Base-by-base conservation (phyloP, 1,140 invertebrate species). In the Helicoverpa armigera region DNA sequence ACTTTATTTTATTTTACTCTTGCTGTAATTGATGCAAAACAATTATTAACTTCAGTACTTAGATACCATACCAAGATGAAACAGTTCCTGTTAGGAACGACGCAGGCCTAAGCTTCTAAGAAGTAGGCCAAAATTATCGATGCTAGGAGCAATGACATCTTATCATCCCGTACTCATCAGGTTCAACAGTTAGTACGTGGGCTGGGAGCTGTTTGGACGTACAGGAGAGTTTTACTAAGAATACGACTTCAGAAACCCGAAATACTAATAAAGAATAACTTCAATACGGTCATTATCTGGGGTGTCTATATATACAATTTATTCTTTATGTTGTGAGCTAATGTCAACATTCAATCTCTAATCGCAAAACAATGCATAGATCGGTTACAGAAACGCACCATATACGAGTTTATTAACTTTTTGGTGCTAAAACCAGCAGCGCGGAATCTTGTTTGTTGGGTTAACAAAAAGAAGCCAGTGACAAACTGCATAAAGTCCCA, bases 111-210 rank as follows among this genome's bases (percentile, higher is more conserved):
- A 23, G 23, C 23, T 23, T 23, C 23, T 23, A 9, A 14, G 61
- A 65, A 65, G 61, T 65, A 65, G 61, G 61, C 61, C 61, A 65
- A 65, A 14, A 65, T 65, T 43, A 65, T 65, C 61, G 61, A 65
- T 43, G 29, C n/a, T 10, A 65, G 3, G 56, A 58, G 29, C 61
- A 65, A 35, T 14, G 61, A 65, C 61, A 9, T 65, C 61, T 63
- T 43, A 65, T 65, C 29, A 35, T 43, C 29, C 14, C 31, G 5
- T 35, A 10, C 14, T 65, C 3, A 13, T 3, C 2, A 43, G 31
- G 14, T 14, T 58, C 56, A 13, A 14, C 5, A 56, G 54, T 56
- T 14, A 16, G 16, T 16, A 56, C 4, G 1, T 43, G 35, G 5
- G 35, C 3, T 43, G 35, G 35, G 35, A 43, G 35, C 35, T 43